Evolutionary conservation across 2,113 vertebrate genomes (phyloP).

Genomic region (Tauraco erythrolophus): DNA sequence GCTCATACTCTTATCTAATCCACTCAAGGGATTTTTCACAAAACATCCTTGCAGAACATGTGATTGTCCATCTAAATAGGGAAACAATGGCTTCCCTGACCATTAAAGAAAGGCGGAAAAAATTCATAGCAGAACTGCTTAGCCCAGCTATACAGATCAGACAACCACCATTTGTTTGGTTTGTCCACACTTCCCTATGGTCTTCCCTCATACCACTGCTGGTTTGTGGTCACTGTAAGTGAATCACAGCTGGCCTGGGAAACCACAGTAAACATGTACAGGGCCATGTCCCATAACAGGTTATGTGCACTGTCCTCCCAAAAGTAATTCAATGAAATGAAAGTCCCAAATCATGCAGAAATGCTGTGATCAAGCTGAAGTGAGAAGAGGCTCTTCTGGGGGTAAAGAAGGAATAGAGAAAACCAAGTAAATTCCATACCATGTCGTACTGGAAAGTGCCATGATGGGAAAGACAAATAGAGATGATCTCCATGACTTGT

Average conservation of each 20-base stretch:
- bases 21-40: not conserved
- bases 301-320: not conserved
- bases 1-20: not conserved
- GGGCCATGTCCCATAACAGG: not conserved
- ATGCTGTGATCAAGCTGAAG: not conserved
- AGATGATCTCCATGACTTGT: not conserved
- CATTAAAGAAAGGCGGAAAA: not conserved
- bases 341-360: not conserved
- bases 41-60: not conserved
- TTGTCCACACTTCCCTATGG: not conserved
- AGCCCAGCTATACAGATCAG: not conserved
- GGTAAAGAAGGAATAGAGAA: not conserved
- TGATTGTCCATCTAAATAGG: not conserved
- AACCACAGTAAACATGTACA: not conserved
- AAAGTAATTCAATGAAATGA: not conserved
- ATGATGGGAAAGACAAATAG: not conserved
- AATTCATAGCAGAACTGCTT: not conserved
- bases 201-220: not conserved
- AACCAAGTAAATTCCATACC: not conserved
- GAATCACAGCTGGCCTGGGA: not conserved
- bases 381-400: not conserved
- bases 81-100: not conserved
- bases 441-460: not conserved
- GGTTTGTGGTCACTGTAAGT: not conserved
- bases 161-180: not conserved